Evolutionary conservation across 2,113 vertebrate genomes (phyloP).

Genomic region (Hippopotamus amphibius): DNA sequence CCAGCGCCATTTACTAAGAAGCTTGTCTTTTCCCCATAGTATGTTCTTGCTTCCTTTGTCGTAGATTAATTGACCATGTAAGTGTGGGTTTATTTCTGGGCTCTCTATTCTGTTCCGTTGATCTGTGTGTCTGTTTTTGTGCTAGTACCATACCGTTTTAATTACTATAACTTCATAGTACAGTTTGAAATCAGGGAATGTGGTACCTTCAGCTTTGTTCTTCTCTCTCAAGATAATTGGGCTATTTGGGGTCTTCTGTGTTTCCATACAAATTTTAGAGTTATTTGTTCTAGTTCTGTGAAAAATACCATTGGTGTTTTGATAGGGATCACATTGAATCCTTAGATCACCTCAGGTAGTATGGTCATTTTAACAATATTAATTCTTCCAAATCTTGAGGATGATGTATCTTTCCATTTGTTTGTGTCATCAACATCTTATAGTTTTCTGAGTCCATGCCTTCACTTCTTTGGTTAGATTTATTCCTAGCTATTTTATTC

Average conservation of each 20-base stretch:
- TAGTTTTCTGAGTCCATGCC: not conserved
- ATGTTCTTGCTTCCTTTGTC: not conserved
- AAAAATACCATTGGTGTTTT: not conserved
- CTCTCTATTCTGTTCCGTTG: not conserved
- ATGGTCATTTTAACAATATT: not conserved
- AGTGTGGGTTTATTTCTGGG: not conserved
- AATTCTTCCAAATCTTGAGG: not conserved
- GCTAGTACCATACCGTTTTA: not conserved
- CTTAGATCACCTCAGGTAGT: not conserved
- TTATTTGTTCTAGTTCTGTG: not conserved
- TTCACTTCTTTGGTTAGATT: not conserved
- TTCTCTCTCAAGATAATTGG: not conserved
- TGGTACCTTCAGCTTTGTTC: not conserved
- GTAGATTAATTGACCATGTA: not conserved
- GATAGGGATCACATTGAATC: not conserved
- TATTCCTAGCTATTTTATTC: not conserved
- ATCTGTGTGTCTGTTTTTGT: not conserved
- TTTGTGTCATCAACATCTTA: not conserved
- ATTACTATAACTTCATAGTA: not conserved
- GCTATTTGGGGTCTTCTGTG: not conserved
- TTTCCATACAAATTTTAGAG: not conserved
- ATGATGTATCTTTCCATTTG: not conserved
- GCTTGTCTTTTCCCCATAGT: not conserved
- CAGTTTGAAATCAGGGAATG: not conserved
- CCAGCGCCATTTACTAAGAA: not conserved